Evolutionary conservation across 2,113 vertebrate genomes (phyloP), one percentile per base, ranked within the genome.

Genomic region (Nycticryphes semicollaris): DNA sequence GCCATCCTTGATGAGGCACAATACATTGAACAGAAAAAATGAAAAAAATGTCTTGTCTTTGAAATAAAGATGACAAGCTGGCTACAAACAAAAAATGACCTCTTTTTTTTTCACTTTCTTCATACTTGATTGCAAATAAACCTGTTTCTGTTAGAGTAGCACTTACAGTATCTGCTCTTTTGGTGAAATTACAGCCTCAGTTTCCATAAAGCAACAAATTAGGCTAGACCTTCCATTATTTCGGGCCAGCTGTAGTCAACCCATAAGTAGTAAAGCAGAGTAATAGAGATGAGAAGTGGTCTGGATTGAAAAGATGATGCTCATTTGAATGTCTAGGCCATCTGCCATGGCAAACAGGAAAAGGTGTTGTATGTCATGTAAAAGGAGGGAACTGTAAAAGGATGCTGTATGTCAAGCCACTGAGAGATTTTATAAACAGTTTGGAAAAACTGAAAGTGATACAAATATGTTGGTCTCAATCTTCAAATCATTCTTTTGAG

Each of bases 401-500:
- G 84, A 66, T 76, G 30, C 53, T 92, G 60, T 37, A 78, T 62
- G 79, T 91, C 84, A 91, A 96, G 82, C 35, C 30, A 94, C 80
- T 70, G 70, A 93, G 73, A 96, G 50, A 41, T 54, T 93, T 95
- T 95, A 74, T 87, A 78, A 94, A 87, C 93, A 95, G 63, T 90
- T 94, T 86, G 70, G 75, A 51, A 85, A 91, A 97, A 94, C 72
- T 93, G 87, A 63, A 88, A 94, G 87, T 96, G 93, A 92, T 91
- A 93, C 33, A 87, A 83, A 83, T 89, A 88, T 92, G 67, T 93
- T 85, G 33, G 80, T 97, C 63, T 97, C 75, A 57, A 8, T 93
- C 82, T 96, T 90, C 74, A 66, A 60, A 78, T 87, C 7, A 2
- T 80, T 93, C 62, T 88, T 80, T 56, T 83, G 63, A 90, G 83